Conservation (phyloP, 2,888 invertebrate genomes). For the Ethmia dodecea region DNA sequence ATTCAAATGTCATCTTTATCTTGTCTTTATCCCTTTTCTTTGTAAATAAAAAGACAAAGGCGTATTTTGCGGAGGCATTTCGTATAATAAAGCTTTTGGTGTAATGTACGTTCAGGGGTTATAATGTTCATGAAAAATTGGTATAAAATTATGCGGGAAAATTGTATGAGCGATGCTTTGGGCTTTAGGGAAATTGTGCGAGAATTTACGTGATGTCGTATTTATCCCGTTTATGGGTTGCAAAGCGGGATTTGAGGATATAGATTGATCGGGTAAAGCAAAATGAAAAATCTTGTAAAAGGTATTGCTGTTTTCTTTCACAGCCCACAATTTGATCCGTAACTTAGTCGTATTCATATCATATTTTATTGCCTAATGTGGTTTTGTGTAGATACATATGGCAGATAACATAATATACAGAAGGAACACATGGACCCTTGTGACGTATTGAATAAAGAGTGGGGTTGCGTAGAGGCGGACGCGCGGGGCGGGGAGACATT, state of each 20-base stretch:
- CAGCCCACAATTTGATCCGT: too few species aligned
- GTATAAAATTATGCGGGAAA: slow-evolving; percentile 5
- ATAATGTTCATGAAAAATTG: slow-evolving; percentile 6
- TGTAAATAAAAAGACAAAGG: slow-evolving; percentile 15
- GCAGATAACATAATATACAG: too few species aligned
- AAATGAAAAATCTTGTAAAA: too few species aligned
- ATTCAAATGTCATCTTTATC: slow-evolving; percentile 19
- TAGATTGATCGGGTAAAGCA: too few species aligned
- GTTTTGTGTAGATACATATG: too few species aligned
- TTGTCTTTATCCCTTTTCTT: slow-evolving; percentile 12
- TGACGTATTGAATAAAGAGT: too few species aligned
- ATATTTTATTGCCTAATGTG: too few species aligned
- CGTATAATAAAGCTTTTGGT: slow-evolving; percentile 3
- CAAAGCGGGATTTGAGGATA: not conserved
- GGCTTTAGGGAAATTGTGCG: slow-evolving; percentile 2
- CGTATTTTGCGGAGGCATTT: slow-evolving; percentile 1
- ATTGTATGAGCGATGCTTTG: slow-evolving; percentile 2
- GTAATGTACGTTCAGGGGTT: not conserved
- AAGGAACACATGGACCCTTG: too few species aligned
- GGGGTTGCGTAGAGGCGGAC: too few species aligned
- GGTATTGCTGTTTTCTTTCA: too few species aligned
- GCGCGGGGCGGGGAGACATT: too few species aligned
- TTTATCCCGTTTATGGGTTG: not conserved
- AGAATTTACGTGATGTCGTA: not conserved
- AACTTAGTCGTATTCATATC: too few species aligned